Conservation (phyloP, 2,888 invertebrate species). For the Tillus elongatus region DNA sequence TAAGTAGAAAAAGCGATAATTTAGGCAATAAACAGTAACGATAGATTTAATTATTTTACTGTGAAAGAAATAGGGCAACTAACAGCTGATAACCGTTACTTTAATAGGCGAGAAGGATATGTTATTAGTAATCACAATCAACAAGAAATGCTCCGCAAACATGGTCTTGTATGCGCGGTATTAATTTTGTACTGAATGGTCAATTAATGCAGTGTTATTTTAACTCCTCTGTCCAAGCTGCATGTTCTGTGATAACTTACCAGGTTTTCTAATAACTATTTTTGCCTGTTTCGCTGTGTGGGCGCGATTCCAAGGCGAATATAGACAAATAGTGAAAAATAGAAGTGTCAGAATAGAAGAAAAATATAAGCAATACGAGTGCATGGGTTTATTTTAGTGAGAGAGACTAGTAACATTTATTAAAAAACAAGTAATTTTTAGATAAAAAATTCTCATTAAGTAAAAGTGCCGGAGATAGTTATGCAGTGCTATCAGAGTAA, state of each 20-base stretch:
- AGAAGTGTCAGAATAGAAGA: slow-evolving; percentile 46
- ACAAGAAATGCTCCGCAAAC: too few species aligned
- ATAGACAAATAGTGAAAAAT: slow-evolving; percentile 46
- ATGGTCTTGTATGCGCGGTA: too few species aligned
- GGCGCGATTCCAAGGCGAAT: slow-evolving; percentile 45
- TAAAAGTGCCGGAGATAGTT: slow-evolving; percentile 35
- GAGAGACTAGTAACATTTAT: slow-evolving; percentile 13
- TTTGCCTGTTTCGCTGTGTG: slow-evolving; percentile 46
- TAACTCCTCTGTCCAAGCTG: slow-evolving; percentile 41
- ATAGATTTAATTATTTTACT: too few species aligned
- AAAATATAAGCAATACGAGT: slow-evolving; percentile 42
- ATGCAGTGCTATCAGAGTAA: slow-evolving; percentile 37
- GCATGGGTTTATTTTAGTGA: slow-evolving; percentile 37
- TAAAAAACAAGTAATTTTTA: neutral
- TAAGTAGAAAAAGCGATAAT: too few species aligned
- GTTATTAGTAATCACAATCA: too few species aligned
- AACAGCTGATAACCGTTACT: too few species aligned
- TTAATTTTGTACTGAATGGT: too few species aligned
- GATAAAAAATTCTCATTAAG: too few species aligned
- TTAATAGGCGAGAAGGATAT: too few species aligned
- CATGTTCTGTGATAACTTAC: slow-evolving; percentile 44
- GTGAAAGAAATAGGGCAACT: too few species aligned
- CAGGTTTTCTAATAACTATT: slow-evolving; percentile 45
- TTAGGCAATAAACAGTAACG: too few species aligned
- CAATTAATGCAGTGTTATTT: slow-evolving; percentile 27